Percentiles rank a stretch among this genome's conserved stretches.
Conservation (phyloP, 2,113 vertebrate genomes). For the Paratilapia polleni region DNA sequence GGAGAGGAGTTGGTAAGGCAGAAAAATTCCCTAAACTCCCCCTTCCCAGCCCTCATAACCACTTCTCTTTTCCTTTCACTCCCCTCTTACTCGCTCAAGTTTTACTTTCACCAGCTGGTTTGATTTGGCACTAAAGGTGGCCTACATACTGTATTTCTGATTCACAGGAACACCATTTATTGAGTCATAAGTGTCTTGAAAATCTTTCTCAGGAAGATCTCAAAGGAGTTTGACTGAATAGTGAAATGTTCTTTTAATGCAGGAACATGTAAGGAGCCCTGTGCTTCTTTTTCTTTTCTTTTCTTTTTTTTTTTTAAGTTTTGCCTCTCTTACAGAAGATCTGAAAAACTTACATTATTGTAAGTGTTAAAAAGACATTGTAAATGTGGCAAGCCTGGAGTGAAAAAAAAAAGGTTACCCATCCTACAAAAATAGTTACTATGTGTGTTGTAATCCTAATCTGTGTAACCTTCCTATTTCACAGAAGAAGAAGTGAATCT, state of each 20-base stretch:
- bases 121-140: neutral
- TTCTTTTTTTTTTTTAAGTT: neutral
- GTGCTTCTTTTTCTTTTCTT: neutral
- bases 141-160: neutral
- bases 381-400: neutral
- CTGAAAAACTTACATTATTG: neutral
- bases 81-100: constrained; percentile 32
- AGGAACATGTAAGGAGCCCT: neutral
- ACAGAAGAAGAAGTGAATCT: constrained; percentile 68
- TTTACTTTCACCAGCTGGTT: constrained; percentile 62
- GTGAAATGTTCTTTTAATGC: neutral
- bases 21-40: constrained; percentile 63
- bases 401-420: neutral
- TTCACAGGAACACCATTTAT: constrained; percentile 12
- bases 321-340: neutral
- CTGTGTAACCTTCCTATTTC: constrained; percentile 24
- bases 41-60: neutral
- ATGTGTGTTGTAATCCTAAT: neutral
- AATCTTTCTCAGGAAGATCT: neutral
- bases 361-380: no score
- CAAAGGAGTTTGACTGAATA: neutral
- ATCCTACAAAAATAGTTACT: neutral
- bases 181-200: constrained; percentile 1
- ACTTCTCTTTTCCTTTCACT: constrained; percentile 63
- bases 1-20: constrained; percentile 9